Evolutionary conservation across 2,888 invertebrate genomes (phyloP), one percentile per base, ranked within the genome.

Genomic region (Odontocolon sp.): DNA sequence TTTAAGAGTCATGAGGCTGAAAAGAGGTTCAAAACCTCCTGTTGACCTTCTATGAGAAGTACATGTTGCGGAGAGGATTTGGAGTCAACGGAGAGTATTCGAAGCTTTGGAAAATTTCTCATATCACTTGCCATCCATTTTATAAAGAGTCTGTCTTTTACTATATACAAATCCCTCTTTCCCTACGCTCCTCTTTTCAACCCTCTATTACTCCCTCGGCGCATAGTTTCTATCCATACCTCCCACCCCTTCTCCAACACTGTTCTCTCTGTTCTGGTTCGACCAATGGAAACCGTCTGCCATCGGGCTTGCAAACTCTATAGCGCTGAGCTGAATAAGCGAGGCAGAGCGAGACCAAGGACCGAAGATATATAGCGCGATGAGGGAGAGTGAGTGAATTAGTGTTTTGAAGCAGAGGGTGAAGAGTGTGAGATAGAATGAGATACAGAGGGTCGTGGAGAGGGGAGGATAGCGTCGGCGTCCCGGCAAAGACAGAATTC

Each of bases 41-140:
- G n/a, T n/a, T n/a, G n/a, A n/a, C n/a, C n/a, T n/a, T n/a, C n/a
- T n/a, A n/a, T n/a, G n/a, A n/a, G n/a, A n/a, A n/a, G n/a, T n/a
- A n/a, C n/a, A n/a, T n/a, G n/a, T n/a, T n/a, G n/a, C n/a, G n/a
- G n/a, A n/a, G n/a, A n/a, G n/a, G n/a, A n/a, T n/a, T n/a, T n/a
- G n/a, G n/a, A n/a, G n/a, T n/a, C n/a, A n/a, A n/a, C n/a, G n/a
- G n/a, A n/a, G n/a, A n/a, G n/a, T n/a, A n/a, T n/a, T n/a, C n/a
- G n/a, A n/a, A n/a, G n/a, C n/a, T n/a, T n/a, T n/a, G n/a, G n/a
- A n/a, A n/a, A n/a, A n/a, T n/a, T 72, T 80, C 80, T 54, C 70
- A 56, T 64, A 81, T 83, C 82, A 84, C 85, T 84, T 85, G 85
- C 85, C 85, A 81, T 81, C 78, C 52, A 33, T 54, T 54, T 33